A percentile compares a stretch with the other conserved stretches of the same genome.
Conservation (phyloP, 1,140 invertebrate species). For the Bombus terrestris region DNA sequence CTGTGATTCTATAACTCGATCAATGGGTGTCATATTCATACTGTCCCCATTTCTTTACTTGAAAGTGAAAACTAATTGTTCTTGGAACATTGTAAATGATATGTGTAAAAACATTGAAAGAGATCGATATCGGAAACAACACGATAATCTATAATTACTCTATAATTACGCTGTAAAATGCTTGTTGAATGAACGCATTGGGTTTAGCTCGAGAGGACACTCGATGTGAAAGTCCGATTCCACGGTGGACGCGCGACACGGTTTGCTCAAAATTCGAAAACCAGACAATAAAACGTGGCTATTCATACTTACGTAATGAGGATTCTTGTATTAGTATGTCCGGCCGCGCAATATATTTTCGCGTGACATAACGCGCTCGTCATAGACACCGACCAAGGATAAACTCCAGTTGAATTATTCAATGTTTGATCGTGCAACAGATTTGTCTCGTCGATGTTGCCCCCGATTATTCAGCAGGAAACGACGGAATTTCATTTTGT, state of each 20-base stretch:
- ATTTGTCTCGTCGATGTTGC: slow-evolving; percentile 54
- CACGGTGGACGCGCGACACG: neutral
- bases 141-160: neutral
- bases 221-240: slow-evolving; percentile 1
- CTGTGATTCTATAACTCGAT: too few relatives aligned
- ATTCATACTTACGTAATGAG: slow-evolving; percentile 55
- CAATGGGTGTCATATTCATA: too few relatives aligned
- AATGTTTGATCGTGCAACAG: slow-evolving; percentile 66
- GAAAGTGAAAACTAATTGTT: too few relatives aligned
- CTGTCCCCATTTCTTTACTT: too few relatives aligned
- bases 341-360: slow-evolving; percentile 60
- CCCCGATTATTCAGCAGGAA: slow-evolving; percentile 6
- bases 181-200: neutral
- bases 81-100: too few relatives aligned
- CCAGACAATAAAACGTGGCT: slow-evolving; percentile 31
- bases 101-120: neutral
- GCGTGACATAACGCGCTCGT: slow-evolving; percentile 69
- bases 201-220: neutral
- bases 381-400: slow-evolving; percentile 69
- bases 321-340: slow-evolving; percentile 64
- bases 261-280: slow-evolving; percentile 45
- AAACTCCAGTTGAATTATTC: slow-evolving; percentile 73
- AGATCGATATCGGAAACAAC: neutral
- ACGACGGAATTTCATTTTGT: neutral
- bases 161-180: neutral